These are phyloP conservation scores for Azorinus chamasolen DNA, from an alignment of 2,888 invertebrate species.

Conservation along the genomic window DNA sequence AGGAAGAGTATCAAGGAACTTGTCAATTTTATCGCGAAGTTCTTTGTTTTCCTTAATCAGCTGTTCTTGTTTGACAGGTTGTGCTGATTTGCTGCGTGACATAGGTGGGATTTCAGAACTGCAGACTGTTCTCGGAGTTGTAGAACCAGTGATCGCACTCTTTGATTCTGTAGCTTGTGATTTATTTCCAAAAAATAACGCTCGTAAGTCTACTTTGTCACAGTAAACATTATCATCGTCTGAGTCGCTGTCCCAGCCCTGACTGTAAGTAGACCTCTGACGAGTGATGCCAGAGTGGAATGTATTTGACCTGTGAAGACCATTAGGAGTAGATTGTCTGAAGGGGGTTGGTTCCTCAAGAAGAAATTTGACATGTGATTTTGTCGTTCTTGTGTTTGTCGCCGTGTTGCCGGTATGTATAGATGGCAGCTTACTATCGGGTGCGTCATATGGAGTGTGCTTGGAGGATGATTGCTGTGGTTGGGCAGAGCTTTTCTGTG, in stretches of 20 bases:
- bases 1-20: conserved; percentile 50
- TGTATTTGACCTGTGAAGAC: conserved; percentile 58
- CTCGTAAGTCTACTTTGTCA: conserved; percentile 74
- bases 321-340: conserved; percentile 53
- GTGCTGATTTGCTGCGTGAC: conserved; percentile 27
- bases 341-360: conserved; percentile 38
- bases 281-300: conserved; percentile 57
- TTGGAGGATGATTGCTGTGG: conserved; percentile 29
- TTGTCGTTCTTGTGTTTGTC: conserved; percentile 34
- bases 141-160: conserved; percentile 51
- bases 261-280: conserved; percentile 46
- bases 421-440: conserved; percentile 61
- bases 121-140: conserved; percentile 57
- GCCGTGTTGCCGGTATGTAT: conserved; percentile 34
- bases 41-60: conserved; percentile 54
- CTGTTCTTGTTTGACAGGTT: conserved; percentile 55
- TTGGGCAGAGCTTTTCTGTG: conserved; percentile 37
- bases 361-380: conserved; percentile 70
- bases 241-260: conserved; percentile 62
- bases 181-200: conserved; percentile 70
- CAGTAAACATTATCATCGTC: conserved; percentile 68
- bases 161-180: conserved; percentile 55
- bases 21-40: conserved; percentile 61
- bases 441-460: conserved; percentile 38
- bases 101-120: conserved; percentile 45